Evolutionary conservation across 2,797 vertebrate genomes (phyloP), one percentile per base, ranked within the genome.

Genomic region (Euthynnus affinis): DNA sequence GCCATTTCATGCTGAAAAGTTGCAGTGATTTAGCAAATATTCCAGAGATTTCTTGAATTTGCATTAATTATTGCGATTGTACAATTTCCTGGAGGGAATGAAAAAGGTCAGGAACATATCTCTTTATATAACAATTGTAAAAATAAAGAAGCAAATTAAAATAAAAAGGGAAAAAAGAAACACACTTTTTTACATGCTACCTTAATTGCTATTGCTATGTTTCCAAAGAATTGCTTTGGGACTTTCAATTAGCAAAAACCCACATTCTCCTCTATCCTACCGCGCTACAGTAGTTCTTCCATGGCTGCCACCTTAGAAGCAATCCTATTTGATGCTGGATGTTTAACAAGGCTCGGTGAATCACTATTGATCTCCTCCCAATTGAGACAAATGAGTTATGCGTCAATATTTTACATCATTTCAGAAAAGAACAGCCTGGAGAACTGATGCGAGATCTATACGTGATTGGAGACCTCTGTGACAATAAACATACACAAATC

Each of bases 401-500:
- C 78, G 87, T 92, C 87, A 81, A 89, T 90, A 85, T 84, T 82
- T 75, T 76, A 82, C 87, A 85, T 82, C 20, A 78, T 88, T 84
- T 87, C 46, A 68, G 59, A 77, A 71, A 60, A 71, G 40, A 84
- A 74, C 59, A 62, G 65, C 53, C 49, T 10, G 60, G 40, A 71
- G 71, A 68, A 71, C 29, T n/a, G 74, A 78, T 67, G 63, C 14
- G 1, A 25, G 78, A 81, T 91, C 86, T 0, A 88, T 84, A 34
- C 51, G 25, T 52, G 69, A 87, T 78, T 79, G 86, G 82, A 87
- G 67, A 71, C 74, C 49, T 81, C 25, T 46, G 69, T 20, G 58
- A 80, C 77, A 79, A 77, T 49, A 92, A 78, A 90, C 65, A 83
- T 59, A 81, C 75, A 83, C 78, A 79, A 49, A 74, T 67, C 32